These are phyloP conservation scores for Lasius fuliginosus DNA, from an alignment of 2,888 invertebrate species.

Conservation along the genomic window DNA sequence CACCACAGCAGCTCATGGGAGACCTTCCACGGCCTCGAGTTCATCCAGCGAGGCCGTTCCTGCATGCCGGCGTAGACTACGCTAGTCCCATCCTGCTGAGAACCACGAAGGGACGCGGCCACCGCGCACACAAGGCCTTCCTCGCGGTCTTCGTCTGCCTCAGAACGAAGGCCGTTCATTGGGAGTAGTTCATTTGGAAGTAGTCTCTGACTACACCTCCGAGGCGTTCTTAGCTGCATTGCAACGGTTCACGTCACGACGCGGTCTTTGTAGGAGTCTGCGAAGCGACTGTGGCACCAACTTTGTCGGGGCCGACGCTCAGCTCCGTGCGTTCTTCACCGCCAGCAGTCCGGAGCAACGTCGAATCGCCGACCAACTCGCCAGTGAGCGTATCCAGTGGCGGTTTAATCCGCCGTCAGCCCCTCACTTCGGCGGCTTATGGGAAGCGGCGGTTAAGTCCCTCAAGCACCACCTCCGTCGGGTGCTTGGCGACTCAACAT, in stretches of 20 bases:
- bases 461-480: background rate
- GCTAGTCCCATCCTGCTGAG: slow-evolving; percentile 53
- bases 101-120: slow-evolving; percentile 38
- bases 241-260: background rate
- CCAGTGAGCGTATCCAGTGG: background rate
- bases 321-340: background rate
- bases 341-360: background rate
- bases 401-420: background rate
- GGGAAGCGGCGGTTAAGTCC: slow-evolving; percentile 9
- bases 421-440: background rate
- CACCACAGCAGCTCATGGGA: slow-evolving; percentile 25
- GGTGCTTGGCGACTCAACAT: background rate
- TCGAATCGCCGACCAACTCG: background rate
- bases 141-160: background rate
- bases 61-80: slow-evolving; percentile 35
- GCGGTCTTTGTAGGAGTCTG: fast-evolving
- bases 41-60: slow-evolving; percentile 32
- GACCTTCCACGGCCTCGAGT: slow-evolving; percentile 8
- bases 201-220: background rate
- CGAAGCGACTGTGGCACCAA: background rate
- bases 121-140: background rate
- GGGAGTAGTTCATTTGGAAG: background rate
- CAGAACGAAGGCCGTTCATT: background rate
- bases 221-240: background rate
- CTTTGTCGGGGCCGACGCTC: background rate